Evolutionary conservation across 2,797 vertebrate species (phyloP).

Genomic region (Ctenopoma multispine): DNA sequence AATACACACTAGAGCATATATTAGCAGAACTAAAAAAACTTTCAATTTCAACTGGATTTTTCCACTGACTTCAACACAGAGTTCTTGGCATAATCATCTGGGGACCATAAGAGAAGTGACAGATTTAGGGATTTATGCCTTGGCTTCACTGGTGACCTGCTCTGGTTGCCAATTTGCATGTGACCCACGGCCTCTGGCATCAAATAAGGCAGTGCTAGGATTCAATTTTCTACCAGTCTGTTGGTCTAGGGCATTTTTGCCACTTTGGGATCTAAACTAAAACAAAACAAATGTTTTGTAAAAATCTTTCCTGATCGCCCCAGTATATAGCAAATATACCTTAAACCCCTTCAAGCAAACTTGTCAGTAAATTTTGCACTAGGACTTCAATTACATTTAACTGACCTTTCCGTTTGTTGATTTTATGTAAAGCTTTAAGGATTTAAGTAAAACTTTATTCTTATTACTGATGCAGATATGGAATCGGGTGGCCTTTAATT

Average conservation of each 20-base stretch:
- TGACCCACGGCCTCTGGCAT: slow-evolving; percentile 38
- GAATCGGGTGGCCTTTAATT: slow-evolving; percentile 1
- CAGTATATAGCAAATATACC: too few relatives aligned
- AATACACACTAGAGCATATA: too few relatives aligned
- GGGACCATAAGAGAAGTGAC: slow-evolving; percentile 9
- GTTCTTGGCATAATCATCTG: neutral
- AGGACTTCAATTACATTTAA: too few relatives aligned
- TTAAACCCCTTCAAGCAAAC: too few relatives aligned
- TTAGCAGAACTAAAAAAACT: neutral
- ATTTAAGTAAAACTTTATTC: neutral
- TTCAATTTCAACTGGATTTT: neutral
- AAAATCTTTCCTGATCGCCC: neutral
- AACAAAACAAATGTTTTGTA: neutral
- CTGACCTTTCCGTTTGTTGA: neutral
- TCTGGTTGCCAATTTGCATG: slow-evolving; percentile 33
- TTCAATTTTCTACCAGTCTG: slow-evolving; percentile 38
- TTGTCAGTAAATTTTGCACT: too few relatives aligned
- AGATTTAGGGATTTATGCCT: slow-evolving; percentile 14
- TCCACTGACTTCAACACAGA: neutral
- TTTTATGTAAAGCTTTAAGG: slow-evolving; percentile 3
- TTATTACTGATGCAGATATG: slow-evolving; percentile 1
- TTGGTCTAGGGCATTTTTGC: slow-evolving; percentile 4
- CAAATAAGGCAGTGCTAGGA: slow-evolving; percentile 24
- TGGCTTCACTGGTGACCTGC: slow-evolving; percentile 18
- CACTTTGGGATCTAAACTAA: slow-evolving; percentile 15